Evolutionary conservation across 2,888 invertebrate genomes (phyloP).

Genomic region (Drosophila cyrtoloma): DNA sequence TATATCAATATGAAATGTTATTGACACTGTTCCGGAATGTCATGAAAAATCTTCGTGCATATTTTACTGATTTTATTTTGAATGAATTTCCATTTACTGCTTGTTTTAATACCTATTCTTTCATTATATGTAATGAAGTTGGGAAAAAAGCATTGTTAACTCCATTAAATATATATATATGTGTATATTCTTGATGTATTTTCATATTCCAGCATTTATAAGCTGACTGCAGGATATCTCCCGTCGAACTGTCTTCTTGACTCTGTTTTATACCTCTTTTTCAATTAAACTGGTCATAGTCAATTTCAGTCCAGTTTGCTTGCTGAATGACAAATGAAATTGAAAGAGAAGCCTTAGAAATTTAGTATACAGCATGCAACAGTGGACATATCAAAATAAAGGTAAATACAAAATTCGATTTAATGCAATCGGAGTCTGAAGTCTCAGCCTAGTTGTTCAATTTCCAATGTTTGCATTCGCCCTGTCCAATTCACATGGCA

Average conservation of each 20-base stretch:
- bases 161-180: not conserved
- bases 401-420: slow-evolving; percentile 76
- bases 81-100: not conserved
- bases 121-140: not conserved
- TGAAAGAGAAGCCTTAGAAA: slow-evolving; percentile 8
- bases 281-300: not conserved
- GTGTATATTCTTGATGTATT: not conserved
- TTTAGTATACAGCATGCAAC: slow-evolving; percentile 6
- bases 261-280: not conserved
- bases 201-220: not conserved
- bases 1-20: not conserved
- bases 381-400: slow-evolving; percentile 42
- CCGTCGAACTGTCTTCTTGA: not conserved
- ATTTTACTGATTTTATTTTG: not conserved
- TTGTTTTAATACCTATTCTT: not conserved
- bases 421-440: slow-evolving; percentile 62
- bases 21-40: not conserved
- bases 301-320: not conserved
- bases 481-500: slow-evolving; percentile 43
- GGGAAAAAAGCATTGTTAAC: not conserved
- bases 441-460: not conserved
- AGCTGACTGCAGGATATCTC: not conserved
- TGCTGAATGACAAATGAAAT: not conserved
- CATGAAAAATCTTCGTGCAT: not conserved
- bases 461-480: not conserved